Base-by-base conservation (phyloP, 2,888 invertebrate species). In the Lasioglossum zephyrum region DNA sequence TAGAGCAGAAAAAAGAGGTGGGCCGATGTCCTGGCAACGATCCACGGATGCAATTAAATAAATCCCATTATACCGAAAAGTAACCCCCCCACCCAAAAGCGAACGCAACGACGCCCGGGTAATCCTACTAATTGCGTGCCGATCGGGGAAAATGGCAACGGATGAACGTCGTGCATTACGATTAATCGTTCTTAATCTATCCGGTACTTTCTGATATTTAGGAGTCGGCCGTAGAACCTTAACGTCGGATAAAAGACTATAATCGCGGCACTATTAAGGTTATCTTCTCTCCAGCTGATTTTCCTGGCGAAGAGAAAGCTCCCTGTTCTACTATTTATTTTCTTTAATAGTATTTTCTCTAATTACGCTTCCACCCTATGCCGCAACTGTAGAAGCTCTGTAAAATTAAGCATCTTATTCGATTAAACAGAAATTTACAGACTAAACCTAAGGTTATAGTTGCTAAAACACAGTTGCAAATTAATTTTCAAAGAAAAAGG, bases 61-160 rank as follows among this genome's bases (percentile, higher is more conserved):
- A 85, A 80, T 84, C 77, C 77, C 79, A 74, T 85, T 85, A 74
- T 73, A 76, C 66, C 57, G 57, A 39, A 63, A 78, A 75, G 72
- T 47, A 80, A 78, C 72, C 81, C 49, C 49, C 31, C 39, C 36
- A 47, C 60, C 44, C 39, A 22, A 47, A 31, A 16, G 31, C 63
- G 63, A 66, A 72, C 75, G n/a, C 47, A 13, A 31, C 18, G 36
- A 53, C 22, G 41, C 60, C 49, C 53, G 1, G 39, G 36, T 77
- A 84, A 80, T 69, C 77, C n/a, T 36, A 49, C 79, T 88, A 90
- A 89, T 89, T 87, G 81, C 73, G 47, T 31, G 75, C 69, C 77
- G 73, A 85, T 77, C 70, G 82, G 41, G 47, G 53, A 63, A 84
- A 87, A 81, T 36, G 31, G 80, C 69, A 44, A 66, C 63, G 11